Conservation (phyloP, 2,113 vertebrate genomes). For the Pterocles gutturalis region DNA sequence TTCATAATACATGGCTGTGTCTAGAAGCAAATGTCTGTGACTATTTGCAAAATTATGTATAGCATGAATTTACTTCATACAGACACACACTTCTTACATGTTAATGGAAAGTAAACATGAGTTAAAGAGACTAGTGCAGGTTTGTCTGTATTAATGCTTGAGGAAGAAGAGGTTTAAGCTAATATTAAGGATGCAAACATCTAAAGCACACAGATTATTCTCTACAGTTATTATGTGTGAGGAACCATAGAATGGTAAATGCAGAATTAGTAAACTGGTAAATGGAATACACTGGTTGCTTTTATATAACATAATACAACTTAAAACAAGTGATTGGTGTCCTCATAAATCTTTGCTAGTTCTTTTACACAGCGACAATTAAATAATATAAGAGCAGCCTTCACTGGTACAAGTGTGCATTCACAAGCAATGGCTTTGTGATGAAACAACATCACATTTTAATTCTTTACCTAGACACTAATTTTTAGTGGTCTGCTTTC, state of each 20-base stretch:
- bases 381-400: conserved; percentile 2
- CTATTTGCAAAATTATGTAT: neutral
- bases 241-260: neutral
- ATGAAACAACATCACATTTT: conserved; percentile 46
- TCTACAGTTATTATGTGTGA: neutral
- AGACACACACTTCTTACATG: neutral
- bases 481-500: conserved; percentile 39
- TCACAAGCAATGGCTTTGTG: neutral
- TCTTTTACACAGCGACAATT: conserved; percentile 16
- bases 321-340: conserved; percentile 20
- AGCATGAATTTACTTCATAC: neutral
- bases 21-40: neutral
- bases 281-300: neutral
- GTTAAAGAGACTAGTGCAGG: neutral
- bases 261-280: conserved; percentile 25
- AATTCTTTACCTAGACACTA: conserved; percentile 48
- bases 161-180: neutral
- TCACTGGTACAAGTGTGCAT: neutral
- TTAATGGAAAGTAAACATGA: neutral
- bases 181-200: neutral
- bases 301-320: conserved; percentile 21
- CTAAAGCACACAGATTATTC: neutral
- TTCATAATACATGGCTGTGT: neutral
- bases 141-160: neutral
- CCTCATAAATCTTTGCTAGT: conserved; percentile 23